Percentiles rank a stretch among this genome's conserved stretches.
phyloP scores from a whole-genome alignment of 2,888 invertebrate species.

The Patella caerulea region DNA sequence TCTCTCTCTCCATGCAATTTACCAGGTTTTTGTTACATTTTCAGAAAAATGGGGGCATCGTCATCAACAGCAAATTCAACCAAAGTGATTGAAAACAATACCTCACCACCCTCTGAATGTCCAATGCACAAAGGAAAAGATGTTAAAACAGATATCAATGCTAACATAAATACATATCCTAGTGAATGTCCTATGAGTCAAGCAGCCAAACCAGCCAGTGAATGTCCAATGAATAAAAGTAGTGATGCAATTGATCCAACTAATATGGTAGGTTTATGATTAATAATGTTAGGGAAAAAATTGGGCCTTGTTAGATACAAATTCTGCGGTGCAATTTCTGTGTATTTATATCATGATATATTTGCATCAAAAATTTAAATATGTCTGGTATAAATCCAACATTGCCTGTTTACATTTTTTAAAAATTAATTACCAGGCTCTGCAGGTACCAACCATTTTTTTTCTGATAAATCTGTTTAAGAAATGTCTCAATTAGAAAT shows the following conservation, averaged over 20 bases:
- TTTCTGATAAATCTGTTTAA: too few species aligned
- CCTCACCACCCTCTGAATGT: constrained; percentile 16
- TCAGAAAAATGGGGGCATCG: not conserved
- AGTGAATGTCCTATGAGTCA: constrained; percentile 83
- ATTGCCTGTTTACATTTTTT: too few species aligned
- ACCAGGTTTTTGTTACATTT: too few species aligned
- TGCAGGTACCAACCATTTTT: too few species aligned
- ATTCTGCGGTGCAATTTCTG: too few species aligned
- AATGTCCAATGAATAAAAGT: not conserved
- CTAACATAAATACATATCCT: constrained; percentile 33
- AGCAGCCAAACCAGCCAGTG: constrained; percentile 60
- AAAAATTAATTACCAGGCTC: too few species aligned
- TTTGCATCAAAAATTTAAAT: too few species aligned
- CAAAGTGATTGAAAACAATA: constrained; percentile 23
- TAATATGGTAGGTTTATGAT: constrained; percentile 32
- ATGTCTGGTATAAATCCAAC: too few species aligned
- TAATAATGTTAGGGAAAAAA: not conserved
- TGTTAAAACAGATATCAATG: constrained; percentile 23
- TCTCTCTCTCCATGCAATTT: too few species aligned
- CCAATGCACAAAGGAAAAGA: constrained; percentile 40
- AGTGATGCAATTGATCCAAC: constrained; percentile 29
- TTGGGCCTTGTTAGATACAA: too few species aligned
- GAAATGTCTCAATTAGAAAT: too few species aligned
- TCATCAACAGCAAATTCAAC: constrained; percentile 44
- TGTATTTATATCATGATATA: too few species aligned